Conservation (phyloP, 2,113 vertebrate species). For the Shinisaurus crocodilurus region DNA sequence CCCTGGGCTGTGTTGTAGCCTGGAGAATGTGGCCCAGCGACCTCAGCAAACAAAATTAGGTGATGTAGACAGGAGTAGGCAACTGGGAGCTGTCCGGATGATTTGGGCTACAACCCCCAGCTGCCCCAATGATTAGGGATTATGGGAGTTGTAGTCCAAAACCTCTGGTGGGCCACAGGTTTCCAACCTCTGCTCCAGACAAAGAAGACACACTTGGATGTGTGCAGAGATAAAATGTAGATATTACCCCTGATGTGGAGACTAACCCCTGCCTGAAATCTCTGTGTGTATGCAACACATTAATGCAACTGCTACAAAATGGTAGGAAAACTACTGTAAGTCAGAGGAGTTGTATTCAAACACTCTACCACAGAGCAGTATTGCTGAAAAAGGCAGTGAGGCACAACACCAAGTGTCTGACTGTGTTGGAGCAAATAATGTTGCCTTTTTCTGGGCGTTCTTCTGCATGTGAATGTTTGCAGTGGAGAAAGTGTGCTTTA, state of each 20-base stretch:
- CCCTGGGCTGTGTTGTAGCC: neutral
- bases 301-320: neutral
- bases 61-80: too few relatives aligned
- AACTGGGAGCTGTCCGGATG: too few relatives aligned
- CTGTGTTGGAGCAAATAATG: neutral
- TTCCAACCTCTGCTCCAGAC: too few relatives aligned
- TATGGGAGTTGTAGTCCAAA: neutral
- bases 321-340: neutral
- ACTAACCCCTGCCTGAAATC: neutral
- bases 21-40: neutral
- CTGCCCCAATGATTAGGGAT: too few relatives aligned
- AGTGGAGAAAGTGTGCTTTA: neutral
- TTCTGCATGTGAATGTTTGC: neutral
- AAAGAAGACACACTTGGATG: too few relatives aligned
- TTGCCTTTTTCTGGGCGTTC: neutral
- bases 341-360: neutral
- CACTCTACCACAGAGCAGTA: too few relatives aligned
- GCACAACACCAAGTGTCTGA: neutral
- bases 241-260: too few relatives aligned
- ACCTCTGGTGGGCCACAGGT: too few relatives aligned
- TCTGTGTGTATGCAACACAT: too few relatives aligned
- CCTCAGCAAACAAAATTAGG: neutral
- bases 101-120: too few relatives aligned
- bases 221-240: too few relatives aligned
- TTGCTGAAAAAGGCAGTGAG: neutral